These are phyloP conservation scores for Synanceia verrucosa DNA, from an alignment of 2,797 vertebrate genomes.

Conservation along the genomic window DNA sequence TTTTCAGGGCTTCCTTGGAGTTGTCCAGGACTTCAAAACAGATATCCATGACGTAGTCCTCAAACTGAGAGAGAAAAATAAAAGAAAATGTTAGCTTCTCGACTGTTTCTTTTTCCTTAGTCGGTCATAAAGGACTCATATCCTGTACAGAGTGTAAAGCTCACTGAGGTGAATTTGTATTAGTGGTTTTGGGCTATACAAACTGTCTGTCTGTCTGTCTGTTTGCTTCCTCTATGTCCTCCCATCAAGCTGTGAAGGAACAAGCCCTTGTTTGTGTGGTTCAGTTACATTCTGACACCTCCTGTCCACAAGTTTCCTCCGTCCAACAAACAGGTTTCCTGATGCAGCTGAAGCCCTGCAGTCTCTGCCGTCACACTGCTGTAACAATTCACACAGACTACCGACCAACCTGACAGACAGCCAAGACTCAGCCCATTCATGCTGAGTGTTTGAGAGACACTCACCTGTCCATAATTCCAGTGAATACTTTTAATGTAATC, in stretches of 20 bases:
- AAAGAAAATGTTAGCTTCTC: not conserved
- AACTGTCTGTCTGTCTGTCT: not conserved
- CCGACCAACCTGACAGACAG: constrained; percentile 14
- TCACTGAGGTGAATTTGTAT: too few species aligned
- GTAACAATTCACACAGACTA: constrained; percentile 68
- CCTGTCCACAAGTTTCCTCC: constrained; percentile 55
- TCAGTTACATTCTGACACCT: constrained; percentile 71
- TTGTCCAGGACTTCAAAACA: constrained; percentile 89
- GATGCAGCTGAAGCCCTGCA: constrained; percentile 24
- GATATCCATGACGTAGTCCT: constrained; percentile 87
- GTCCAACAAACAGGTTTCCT: constrained; percentile 45
- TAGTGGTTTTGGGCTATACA: too few species aligned
- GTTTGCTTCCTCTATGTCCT: constrained; percentile 19
- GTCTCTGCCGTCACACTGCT: constrained; percentile 51
- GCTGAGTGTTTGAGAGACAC: not conserved
- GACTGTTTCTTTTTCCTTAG: not conserved
- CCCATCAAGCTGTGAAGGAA: constrained; percentile 39
- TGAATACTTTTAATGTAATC: constrained; percentile 76
- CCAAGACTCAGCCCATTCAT: not conserved
- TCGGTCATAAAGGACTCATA: too few species aligned
- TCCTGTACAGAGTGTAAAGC: too few species aligned
- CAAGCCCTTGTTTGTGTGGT: constrained; percentile 69
- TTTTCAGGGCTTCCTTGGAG: constrained; percentile 78
- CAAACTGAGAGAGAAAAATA: constrained; percentile 79
- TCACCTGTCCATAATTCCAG: constrained; percentile 92